Evolutionary conservation across 2,888 invertebrate species (phyloP), one percentile per base, ranked within the genome.

Genomic region (Cryptophagus acutangulus): DNA sequence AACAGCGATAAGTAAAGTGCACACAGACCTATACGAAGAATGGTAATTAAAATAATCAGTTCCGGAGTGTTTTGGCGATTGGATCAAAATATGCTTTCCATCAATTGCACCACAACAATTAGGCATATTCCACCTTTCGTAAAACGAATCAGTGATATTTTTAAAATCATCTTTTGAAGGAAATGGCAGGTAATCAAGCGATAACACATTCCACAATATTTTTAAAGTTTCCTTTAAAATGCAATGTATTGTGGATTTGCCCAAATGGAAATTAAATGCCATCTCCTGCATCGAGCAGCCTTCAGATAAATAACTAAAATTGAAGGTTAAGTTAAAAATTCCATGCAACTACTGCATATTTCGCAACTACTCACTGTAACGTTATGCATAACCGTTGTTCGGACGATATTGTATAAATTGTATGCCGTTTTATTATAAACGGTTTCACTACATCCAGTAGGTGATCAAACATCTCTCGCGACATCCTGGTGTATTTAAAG

Each of bases 21-120:
- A n/a, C n/a, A n/a, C n/a, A n/a, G n/a, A n/a, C n/a, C n/a, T n/a
- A n/a, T n/a, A n/a, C n/a, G n/a, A n/a, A n/a, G n/a, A n/a, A n/a
- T n/a, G n/a, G 46, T 61, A 61, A 46, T 62, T 63, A 42, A 50
- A 57, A 41, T 44, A 62, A 31, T 51, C 41, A 15, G 51, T 49
- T 14, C 61, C 59, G 26, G 49, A 46, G 18, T 59, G 43, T 14
- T 38, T 12, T 12, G 61, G 59, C 9, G 45, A 38, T 40, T 50
- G 46, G 30, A 60, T 54, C 44, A 38, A 37, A 15, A 59, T 49
- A 45, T 59, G 57, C 43, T 57, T 60, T 1, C 61, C 59, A 45
- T 61, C 59, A 13, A 61, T 45, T 18, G 54, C 51, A 17, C 61
- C 59, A 20, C 56, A 39, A 38, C 52, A 57, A 36, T 54, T 47